These are phyloP conservation scores for Ameiurus melas DNA, from an alignment of 2,113 vertebrate genomes.

Conservation along the genomic window DNA sequence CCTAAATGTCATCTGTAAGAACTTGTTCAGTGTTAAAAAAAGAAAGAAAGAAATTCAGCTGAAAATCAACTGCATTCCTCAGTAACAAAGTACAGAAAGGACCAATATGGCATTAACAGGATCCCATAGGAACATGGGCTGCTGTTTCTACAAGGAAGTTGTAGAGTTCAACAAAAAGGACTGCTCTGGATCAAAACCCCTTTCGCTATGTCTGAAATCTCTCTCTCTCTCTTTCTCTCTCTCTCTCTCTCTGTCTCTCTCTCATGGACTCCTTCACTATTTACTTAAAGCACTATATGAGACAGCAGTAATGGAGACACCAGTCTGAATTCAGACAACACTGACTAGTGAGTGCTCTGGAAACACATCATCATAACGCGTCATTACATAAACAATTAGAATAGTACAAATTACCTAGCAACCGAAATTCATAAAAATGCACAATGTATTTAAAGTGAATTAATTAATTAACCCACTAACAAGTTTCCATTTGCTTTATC, in stretches of 20 bases:
- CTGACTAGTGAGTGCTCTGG: not conserved
- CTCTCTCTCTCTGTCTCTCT: too few relatives aligned
- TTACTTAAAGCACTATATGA: not conserved
- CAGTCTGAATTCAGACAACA: not conserved
- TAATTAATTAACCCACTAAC: not conserved
- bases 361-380: not conserved
- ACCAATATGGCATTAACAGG: not conserved
- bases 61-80: not conserved
- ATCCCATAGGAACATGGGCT: not conserved
- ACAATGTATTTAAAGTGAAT: not conserved
- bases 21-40: not conserved
- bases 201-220: not conserved
- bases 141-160: slow-evolving; percentile 7
- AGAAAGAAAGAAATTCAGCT: not conserved
- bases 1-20: slow-evolving; percentile 5
- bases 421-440: not conserved
- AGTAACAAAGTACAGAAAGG: not conserved
- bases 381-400: not conserved
- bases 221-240: too few relatives aligned
- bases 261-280: not conserved
- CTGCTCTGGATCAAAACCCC: slow-evolving; percentile 5
- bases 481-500: not conserved
- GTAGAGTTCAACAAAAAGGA: slow-evolving; percentile 11
- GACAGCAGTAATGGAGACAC: not conserved
- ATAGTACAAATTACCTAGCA: not conserved